A percentile compares a stretch with the other conserved stretches of the same genome.
Evolutionary conservation across 2,113 vertebrate species (phyloP).

Genomic region (Poecilia latipinna): DNA sequence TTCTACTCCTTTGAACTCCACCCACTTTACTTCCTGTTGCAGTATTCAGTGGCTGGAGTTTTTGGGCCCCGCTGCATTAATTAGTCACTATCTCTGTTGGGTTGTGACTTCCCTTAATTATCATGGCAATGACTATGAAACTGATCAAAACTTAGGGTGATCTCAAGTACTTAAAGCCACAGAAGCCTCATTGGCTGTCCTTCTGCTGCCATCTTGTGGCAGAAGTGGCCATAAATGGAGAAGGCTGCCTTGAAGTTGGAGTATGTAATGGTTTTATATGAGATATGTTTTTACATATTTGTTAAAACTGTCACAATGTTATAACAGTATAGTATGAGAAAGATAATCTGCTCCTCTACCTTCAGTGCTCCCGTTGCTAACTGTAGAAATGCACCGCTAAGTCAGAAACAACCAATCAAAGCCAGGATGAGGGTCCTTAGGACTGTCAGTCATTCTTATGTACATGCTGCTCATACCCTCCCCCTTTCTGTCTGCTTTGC

Average conservation of each 20-base stretch:
- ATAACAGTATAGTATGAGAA: too few relatives aligned
- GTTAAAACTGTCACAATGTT: too few relatives aligned
- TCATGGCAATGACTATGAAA: neutral
- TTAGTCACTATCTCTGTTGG: neutral
- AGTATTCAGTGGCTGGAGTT: neutral
- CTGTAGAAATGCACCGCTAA: too few relatives aligned
- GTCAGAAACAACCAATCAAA: too few relatives aligned
- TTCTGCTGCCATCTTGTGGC: neutral
- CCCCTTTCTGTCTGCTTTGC: too few relatives aligned
- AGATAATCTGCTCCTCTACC: too few relatives aligned
- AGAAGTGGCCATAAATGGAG: neutral
- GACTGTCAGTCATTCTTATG: too few relatives aligned
- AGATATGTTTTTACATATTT: too few relatives aligned
- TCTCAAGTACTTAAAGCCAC: neutral
- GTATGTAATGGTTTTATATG: too few relatives aligned
- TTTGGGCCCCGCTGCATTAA: neutral
- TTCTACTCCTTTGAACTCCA: neutral
- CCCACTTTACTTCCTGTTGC: neutral
- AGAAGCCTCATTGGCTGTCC: neutral
- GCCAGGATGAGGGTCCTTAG: too few relatives aligned
- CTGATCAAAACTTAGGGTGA: neutral
- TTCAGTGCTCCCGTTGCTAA: too few relatives aligned
- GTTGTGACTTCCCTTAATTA: neutral
- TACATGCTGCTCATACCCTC: too few relatives aligned
- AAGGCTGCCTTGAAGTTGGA: neutral